Evolutionary conservation across 2,113 vertebrate genomes (phyloP).

Genomic region (Ifrita kowaldi): DNA sequence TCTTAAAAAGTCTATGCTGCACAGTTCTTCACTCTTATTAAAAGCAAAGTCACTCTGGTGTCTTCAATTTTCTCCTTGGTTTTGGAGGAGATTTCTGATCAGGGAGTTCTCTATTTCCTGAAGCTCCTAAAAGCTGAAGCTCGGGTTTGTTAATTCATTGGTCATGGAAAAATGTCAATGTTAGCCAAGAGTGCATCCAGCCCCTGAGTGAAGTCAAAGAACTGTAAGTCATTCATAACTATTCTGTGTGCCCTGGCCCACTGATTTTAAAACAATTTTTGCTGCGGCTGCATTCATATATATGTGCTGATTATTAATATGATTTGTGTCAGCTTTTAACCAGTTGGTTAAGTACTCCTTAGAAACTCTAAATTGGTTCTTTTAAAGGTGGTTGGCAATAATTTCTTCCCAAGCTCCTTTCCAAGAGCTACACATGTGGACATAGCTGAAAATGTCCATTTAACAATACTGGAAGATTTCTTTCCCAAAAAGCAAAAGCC

Average conservation of each 20-base stretch:
- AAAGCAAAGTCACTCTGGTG: background rate
- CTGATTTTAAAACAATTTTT: slow-evolving; percentile 6
- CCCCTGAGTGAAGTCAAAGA: background rate
- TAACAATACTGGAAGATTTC: background rate
- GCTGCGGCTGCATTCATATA: background rate
- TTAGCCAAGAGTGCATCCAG: background rate
- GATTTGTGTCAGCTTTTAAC: slow-evolving; percentile 4
- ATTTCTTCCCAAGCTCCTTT: background rate
- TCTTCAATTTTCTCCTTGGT: background rate
- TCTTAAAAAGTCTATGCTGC: background rate
- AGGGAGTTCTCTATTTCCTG: background rate
- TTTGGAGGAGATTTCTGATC: background rate
- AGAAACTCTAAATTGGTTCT: background rate
- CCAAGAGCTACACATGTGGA: background rate
- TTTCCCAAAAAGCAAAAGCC: background rate
- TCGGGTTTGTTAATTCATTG: background rate
- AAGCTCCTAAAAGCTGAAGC: background rate
- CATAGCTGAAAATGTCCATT: background rate
- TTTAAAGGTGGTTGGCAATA: background rate
- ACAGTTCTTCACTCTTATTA: background rate
- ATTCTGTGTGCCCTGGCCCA: background rate
- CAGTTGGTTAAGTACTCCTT: background rate
- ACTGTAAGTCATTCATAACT: slow-evolving; percentile 20
- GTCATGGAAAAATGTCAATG: background rate
- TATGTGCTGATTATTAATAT: background rate